A percentile compares a stretch with the other conserved stretches of the same genome.
These are phyloP conservation scores for Rallus crepitans DNA, from an alignment of 2,797 vertebrate species.

Conservation along the genomic window DNA sequence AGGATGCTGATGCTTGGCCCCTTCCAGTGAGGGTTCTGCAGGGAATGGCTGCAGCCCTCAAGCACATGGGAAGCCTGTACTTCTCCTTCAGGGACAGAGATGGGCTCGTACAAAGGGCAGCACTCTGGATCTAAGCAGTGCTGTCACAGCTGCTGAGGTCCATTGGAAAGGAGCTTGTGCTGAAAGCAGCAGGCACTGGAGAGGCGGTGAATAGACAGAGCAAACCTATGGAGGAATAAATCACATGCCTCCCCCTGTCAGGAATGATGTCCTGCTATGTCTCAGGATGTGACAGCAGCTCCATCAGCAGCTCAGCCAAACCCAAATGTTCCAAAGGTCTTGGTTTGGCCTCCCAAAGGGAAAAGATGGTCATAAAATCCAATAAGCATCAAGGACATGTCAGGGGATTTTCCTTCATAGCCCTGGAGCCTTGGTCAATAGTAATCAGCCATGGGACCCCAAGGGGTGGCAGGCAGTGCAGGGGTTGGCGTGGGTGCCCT, in stretches of 20 bases:
- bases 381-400: not conserved
- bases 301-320: not conserved
- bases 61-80: not conserved
- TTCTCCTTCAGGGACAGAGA: not conserved
- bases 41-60: not conserved
- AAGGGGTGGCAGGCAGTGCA: not conserved
- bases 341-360: not conserved
- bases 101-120: not conserved
- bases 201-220: not conserved
- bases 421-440: not conserved
- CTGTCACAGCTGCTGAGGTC: not conserved
- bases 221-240: not conserved
- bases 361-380: not conserved
- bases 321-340: not conserved
- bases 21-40: accelerated
- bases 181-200: not conserved
- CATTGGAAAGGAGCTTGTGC: not conserved
- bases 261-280: not conserved
- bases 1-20: not conserved
- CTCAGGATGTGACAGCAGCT: not conserved
- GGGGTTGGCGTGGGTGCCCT: not conserved
- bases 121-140: not conserved
- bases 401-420: not conserved
- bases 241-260: not conserved
- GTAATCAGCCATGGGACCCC: not conserved